Percentiles rank a stretch among this genome's conserved stretches.
Evolutionary conservation across 2,888 invertebrate genomes (phyloP).

Genomic region (Chymomyza caudatula): DNA sequence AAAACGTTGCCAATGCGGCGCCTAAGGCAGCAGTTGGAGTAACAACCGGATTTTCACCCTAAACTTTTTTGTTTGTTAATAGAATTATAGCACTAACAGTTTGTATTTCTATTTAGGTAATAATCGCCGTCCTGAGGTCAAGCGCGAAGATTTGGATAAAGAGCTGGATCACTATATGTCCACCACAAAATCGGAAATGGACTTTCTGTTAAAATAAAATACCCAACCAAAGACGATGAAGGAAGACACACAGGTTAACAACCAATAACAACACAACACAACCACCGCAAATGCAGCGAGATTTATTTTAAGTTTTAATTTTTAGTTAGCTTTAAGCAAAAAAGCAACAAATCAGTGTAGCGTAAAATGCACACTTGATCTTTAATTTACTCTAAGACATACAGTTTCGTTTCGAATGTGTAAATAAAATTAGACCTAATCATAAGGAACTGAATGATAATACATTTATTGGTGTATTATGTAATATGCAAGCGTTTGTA

Average conservation of each 20-base stretch:
- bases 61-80: not conserved
- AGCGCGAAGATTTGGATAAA: conserved; percentile 83
- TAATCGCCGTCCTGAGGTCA: conserved; percentile 57
- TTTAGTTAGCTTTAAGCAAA: conserved; percentile 39
- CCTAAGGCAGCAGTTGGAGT: conserved; percentile 21
- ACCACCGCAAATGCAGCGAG: conserved; percentile 45
- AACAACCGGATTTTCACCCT: not conserved
- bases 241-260: not conserved
- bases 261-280: not conserved
- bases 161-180: conserved; percentile 87
- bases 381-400: too few relatives aligned
- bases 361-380: not conserved
- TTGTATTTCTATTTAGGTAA: not conserved
- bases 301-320: conserved; percentile 21
- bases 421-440: not conserved
- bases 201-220: conserved; percentile 65
- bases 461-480: not conserved
- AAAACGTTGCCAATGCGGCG: conserved; percentile 50
- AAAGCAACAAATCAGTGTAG: not conserved
- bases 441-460: not conserved
- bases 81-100: not conserved
- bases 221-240: not conserved
- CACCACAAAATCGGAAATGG: conserved; percentile 79
- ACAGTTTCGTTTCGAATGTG: not conserved
- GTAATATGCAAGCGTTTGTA: not conserved